phyloP scores from a whole-genome alignment of 2,797 vertebrate genomes.

The Labroides dimidiatus region DNA sequence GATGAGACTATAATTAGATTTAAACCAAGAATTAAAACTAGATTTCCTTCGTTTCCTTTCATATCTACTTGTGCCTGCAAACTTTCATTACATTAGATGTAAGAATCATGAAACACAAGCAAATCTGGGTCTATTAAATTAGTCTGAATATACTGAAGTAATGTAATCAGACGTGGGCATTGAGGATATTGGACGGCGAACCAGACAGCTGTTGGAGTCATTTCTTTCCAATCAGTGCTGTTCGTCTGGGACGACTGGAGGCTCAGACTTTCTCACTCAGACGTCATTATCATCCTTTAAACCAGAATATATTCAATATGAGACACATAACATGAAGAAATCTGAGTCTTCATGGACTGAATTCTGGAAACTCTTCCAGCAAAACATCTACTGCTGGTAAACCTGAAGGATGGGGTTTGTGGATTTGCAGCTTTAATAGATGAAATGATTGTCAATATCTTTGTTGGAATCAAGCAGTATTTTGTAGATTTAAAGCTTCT shows the following conservation, averaged over 20 bases:
- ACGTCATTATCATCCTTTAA: constrained; percentile 9
- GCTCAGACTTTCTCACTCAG: constrained; percentile 25
- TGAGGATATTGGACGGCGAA: constrained; percentile 39
- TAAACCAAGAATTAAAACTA: background rate
- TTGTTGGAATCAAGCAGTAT: no score
- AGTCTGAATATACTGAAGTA: constrained; percentile 24
- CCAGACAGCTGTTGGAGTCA: constrained; percentile 43
- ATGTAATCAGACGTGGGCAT: constrained; percentile 49
- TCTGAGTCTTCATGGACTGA: background rate
- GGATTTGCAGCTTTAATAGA: no score
- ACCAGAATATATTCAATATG: background rate
- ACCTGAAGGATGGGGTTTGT: no score
- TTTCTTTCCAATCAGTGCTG: constrained; percentile 47
- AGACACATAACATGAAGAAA: background rate
- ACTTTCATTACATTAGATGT: background rate
- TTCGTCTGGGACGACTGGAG: constrained; percentile 10
- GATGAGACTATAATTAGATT: constrained; percentile 10
- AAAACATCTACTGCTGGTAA: constrained; percentile 21
- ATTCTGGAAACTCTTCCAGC: background rate
- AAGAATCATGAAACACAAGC: constrained; percentile 1
- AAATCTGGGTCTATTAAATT: constrained; percentile 16
- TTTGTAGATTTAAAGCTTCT: no score
- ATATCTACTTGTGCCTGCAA: background rate
- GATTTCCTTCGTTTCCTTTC: background rate
- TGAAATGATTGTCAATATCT: no score